Conservation (phyloP, 2,888 invertebrate genomes). For the Eubasilissa splendida region DNA sequence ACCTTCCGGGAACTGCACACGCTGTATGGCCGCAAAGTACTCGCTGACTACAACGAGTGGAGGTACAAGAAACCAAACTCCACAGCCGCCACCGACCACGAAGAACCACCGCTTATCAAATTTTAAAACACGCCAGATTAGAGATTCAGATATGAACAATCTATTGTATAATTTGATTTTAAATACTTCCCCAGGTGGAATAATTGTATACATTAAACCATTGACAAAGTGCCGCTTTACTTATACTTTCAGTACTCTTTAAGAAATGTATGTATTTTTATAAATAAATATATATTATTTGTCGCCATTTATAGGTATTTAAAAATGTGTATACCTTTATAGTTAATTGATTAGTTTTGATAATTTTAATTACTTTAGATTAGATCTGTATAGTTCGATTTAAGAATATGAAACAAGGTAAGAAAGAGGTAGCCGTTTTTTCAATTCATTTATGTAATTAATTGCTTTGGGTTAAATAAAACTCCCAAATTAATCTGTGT, state of each 20-base stretch:
- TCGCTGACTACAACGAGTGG: conserved; percentile 80
- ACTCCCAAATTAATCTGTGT: too few relatives aligned
- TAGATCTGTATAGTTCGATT: too few relatives aligned
- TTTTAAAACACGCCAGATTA: too few relatives aligned
- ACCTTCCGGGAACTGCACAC: conserved; percentile 82
- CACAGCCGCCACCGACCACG: neutral
- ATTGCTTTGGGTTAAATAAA: neutral
- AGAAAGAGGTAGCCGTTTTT: neutral
- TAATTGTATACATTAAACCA: too few relatives aligned
- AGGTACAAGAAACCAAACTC: conserved; percentile 68
- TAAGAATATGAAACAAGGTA: too few relatives aligned
- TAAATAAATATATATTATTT: neutral
- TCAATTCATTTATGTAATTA: conserved; percentile 1
- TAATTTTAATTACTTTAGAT: too few relatives aligned
- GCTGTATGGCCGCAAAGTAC: conserved; percentile 78
- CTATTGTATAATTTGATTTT: too few relatives aligned
- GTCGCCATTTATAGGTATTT: neutral
- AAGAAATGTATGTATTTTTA: neutral
- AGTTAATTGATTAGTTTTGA: neutral
- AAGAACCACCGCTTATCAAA: conserved; percentile 34
- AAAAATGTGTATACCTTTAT: neutral
- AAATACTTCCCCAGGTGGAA: too few relatives aligned
- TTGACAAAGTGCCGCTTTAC: too few relatives aligned
- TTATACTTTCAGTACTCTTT: too few relatives aligned
- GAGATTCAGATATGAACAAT: too few relatives aligned